These are phyloP conservation scores for Odontothrips loti DNA, from an alignment of 2,888 invertebrate species.

Conservation along the genomic window DNA sequence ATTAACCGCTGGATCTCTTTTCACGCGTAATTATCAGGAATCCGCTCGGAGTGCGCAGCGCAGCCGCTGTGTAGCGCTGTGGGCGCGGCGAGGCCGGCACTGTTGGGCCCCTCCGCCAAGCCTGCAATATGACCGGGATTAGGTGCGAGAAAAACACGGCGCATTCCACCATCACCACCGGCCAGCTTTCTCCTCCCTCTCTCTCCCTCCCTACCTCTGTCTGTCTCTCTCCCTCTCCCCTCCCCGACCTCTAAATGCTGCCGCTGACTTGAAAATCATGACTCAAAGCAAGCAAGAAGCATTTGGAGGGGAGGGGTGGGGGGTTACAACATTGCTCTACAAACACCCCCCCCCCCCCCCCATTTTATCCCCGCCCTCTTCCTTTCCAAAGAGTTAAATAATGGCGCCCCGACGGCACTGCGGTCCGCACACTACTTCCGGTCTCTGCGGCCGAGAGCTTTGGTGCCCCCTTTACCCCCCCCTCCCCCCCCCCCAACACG, in stretches of 20 bases:
- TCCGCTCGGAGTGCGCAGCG: background rate
- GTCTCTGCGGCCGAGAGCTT: background rate
- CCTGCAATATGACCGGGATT: slow-evolving; percentile 12
- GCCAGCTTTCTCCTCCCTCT: background rate
- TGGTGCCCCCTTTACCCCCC: background rate
- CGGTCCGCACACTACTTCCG: no score
- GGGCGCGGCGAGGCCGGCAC: no score
- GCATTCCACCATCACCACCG: background rate
- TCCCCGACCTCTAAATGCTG: background rate
- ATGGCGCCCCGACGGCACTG: no score
- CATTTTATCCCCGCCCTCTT: no score
- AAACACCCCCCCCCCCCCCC: no score
- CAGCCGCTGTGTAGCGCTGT: no score
- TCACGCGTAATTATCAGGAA: background rate
- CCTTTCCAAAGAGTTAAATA: no score
- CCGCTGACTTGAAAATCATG: no score
- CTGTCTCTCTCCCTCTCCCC: background rate
- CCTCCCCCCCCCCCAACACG: background rate
- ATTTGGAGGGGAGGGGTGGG: no score
- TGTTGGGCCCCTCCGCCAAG: background rate
- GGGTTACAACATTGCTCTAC: no score
- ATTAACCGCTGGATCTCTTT: background rate
- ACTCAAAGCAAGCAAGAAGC: no score
- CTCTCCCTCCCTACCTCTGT: background rate
- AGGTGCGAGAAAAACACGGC: slow-evolving; percentile 6